phyloP scores from a whole-genome alignment of 2,888 invertebrate species.

The Campoletis raptor region DNA sequence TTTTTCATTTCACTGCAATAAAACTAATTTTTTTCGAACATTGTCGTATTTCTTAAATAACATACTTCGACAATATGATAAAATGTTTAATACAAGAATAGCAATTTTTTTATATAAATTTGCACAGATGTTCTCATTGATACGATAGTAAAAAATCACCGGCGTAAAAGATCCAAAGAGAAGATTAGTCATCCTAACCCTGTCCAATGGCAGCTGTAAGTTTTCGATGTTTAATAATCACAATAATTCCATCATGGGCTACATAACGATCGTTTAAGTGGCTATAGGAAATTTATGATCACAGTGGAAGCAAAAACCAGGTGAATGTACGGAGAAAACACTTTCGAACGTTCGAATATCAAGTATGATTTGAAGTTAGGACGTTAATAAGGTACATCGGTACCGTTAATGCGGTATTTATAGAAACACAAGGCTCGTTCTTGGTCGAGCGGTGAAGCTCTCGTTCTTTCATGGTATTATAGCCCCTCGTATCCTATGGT shows the following conservation, averaged over 20 bases:
- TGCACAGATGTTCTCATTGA: neutral
- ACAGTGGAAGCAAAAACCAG: neutral
- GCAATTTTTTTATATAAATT: neutral
- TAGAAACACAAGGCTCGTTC: slow-evolving; percentile 37
- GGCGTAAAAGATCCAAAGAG: neutral
- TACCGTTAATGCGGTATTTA: slow-evolving; percentile 43
- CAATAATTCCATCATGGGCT: neutral
- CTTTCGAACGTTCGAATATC: slow-evolving; percentile 10
- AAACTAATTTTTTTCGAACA: neutral
- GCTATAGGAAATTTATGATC: neutral
- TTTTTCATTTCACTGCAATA: neutral
- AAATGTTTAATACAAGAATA: neutral
- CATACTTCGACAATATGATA: neutral
- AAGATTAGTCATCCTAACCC: neutral
- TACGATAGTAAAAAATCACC: neutral
- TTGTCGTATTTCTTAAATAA: neutral
- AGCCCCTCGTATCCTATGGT: slow-evolving; percentile 1
- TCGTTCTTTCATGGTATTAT: slow-evolving; percentile 1
- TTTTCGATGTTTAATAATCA: neutral
- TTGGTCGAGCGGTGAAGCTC: neutral
- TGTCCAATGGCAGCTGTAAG: neutral
- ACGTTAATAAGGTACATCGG: neutral
- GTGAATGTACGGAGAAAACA: neutral
- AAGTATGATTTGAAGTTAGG: slow-evolving; percentile 17
- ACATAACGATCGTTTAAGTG: neutral